Conservation (phyloP, 2,797 vertebrate species). For the Lutjanus argentimaculatus region DNA sequence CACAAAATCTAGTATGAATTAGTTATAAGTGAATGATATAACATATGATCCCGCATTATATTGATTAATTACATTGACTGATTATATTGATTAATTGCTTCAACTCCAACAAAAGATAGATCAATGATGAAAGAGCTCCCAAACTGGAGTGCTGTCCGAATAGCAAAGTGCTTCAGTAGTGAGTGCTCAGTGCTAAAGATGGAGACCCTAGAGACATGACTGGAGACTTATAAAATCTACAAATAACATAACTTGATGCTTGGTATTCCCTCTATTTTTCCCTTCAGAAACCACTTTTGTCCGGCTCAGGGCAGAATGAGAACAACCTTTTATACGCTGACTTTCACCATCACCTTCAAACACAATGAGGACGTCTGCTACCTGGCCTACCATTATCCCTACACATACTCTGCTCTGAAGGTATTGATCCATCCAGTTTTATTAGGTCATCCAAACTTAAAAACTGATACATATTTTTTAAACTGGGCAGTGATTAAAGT, state of each 20-base stretch:
- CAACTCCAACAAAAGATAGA: no score
- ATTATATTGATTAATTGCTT: no score
- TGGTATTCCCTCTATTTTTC: constrained; percentile 30
- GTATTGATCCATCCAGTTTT: constrained; percentile 73
- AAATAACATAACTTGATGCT: no score
- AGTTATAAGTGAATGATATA: not conserved
- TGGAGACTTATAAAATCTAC: no score
- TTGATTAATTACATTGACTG: no score
- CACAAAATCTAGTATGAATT: not conserved
- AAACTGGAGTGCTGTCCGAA: not conserved
- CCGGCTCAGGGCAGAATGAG: constrained; percentile 54
- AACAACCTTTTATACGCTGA: constrained; percentile 90
- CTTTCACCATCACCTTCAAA: constrained; percentile 90
- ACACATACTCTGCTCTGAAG: constrained; percentile 92
- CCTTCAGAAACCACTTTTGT: constrained; percentile 90
- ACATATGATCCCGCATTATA: not conserved
- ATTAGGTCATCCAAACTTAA: no score
- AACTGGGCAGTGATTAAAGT: no score
- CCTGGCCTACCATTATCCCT: constrained; percentile 95
- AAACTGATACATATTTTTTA: no score
- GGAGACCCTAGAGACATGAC: not conserved
- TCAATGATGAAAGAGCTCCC: not conserved
- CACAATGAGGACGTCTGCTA: constrained; percentile 93
- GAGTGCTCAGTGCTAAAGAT: not conserved
- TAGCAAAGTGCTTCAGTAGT: not conserved